Conservation (phyloP, 2,888 invertebrate genomes). For the Cerastoderma edule region DNA sequence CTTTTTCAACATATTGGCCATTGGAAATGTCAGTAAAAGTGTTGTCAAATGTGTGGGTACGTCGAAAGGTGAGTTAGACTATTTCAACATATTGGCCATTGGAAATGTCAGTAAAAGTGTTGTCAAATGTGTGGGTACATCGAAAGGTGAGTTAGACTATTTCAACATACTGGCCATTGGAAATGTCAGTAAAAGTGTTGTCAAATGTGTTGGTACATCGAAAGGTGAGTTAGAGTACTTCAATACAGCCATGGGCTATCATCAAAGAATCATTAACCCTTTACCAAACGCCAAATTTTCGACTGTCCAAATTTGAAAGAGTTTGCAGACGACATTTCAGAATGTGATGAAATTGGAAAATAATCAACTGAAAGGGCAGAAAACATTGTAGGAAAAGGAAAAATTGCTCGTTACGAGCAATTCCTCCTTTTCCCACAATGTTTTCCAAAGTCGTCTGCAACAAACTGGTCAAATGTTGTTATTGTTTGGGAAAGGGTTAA, state of each 20-base stretch:
- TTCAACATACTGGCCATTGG: constrained; percentile 81
- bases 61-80: constrained; percentile 82
- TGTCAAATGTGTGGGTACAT: constrained; percentile 80
- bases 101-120: constrained; percentile 81
- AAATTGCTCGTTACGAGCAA: not conserved
- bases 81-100: constrained; percentile 80
- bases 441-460: no score
- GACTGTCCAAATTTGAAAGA: constrained; percentile 13
- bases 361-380: not conserved
- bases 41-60: constrained; percentile 80
- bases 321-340: not conserved
- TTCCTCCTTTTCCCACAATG: constrained; percentile 2
- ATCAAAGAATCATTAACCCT: not conserved
- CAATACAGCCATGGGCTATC: not conserved
- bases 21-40: constrained; percentile 81
- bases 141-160: constrained; percentile 82
- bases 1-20: constrained; percentile 80
- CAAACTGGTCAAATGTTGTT: no score
- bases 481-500: no score
- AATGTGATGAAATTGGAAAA: not conserved
- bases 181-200: constrained; percentile 79
- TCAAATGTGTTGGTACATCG: constrained; percentile 80
- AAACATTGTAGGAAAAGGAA: constrained; percentile 9
- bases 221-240: constrained; percentile 72
- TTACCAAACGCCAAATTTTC: not conserved